Percentiles rank a stretch among this genome's conserved stretches.
Evolutionary conservation across 2,113 vertebrate species (phyloP).

Genomic region (Pogona vitticeps): DNA sequence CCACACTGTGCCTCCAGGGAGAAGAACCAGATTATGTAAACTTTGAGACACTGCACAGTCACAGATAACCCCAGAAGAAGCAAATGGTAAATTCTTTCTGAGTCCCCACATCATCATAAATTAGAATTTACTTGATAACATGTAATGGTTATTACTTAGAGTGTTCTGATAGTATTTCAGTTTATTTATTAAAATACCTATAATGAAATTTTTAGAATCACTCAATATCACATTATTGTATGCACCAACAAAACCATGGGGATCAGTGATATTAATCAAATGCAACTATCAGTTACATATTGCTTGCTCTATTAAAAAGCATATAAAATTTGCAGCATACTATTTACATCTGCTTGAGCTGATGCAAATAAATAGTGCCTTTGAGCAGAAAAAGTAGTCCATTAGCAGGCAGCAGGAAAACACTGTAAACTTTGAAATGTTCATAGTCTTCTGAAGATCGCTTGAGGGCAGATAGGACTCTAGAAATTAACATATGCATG

Average conservation of each 20-base stretch:
- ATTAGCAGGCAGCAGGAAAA: neutral
- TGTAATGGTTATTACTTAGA: neutral
- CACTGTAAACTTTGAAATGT: conserved; percentile 14
- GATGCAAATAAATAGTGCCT: neutral
- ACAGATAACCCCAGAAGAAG: no score
- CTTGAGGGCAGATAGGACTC: conserved; percentile 8
- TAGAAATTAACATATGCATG: conserved; percentile 22
- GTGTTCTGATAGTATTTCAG: neutral
- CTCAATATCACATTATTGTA: neutral
- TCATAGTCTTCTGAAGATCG: neutral
- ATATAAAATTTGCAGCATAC: neutral
- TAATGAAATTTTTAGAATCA: neutral
- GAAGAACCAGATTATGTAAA: no score
- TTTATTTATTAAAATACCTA: neutral
- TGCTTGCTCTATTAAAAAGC: neutral
- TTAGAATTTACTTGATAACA: no score
- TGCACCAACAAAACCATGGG: neutral
- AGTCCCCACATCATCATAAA: no score
- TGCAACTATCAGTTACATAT: neutral
- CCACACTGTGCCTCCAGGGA: no score
- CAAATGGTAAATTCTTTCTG: no score
- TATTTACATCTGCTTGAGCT: neutral
- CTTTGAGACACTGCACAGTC: no score
- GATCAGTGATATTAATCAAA: neutral
- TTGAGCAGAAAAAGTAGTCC: neutral